phyloP scores from a whole-genome alignment of 2,888 invertebrate genomes.

The Eurois occulta region DNA sequence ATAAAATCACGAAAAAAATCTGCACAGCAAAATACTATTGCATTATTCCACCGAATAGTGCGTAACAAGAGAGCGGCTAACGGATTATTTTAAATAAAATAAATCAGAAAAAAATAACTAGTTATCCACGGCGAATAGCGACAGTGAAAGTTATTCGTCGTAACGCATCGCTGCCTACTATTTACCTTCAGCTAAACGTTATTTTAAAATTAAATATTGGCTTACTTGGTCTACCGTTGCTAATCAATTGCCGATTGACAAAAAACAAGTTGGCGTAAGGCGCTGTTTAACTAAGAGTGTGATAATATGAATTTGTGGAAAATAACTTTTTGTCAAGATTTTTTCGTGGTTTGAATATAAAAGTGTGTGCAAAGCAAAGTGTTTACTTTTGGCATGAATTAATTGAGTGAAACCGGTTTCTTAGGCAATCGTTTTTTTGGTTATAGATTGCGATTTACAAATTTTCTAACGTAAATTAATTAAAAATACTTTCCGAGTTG shows the following conservation, averaged over 20 bases:
- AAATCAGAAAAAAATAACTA: slow-evolving; percentile 67
- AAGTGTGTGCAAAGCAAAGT: slow-evolving; percentile 25
- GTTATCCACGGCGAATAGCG: slow-evolving; percentile 73
- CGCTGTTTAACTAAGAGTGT: slow-evolving; percentile 53
- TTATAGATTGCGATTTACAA: slow-evolving; percentile 19
- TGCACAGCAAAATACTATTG: slow-evolving; percentile 37
- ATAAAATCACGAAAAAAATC: slow-evolving; percentile 17
- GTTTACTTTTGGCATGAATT: slow-evolving; percentile 29
- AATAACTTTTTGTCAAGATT: slow-evolving; percentile 47
- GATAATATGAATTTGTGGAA: slow-evolving; percentile 58
- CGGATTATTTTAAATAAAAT: slow-evolving; percentile 64
- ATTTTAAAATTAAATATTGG: slow-evolving; percentile 79
- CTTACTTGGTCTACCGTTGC: slow-evolving; percentile 70
- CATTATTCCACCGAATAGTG: slow-evolving; percentile 62
- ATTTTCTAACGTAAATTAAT: slow-evolving; percentile 38
- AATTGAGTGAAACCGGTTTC: slow-evolving; percentile 52
- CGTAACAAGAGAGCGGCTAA: slow-evolving; percentile 68
- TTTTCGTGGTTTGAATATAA: slow-evolving; percentile 23
- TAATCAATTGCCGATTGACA: slow-evolving; percentile 72
- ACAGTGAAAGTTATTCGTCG: slow-evolving; percentile 81
- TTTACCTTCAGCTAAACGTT: slow-evolving; percentile 70
- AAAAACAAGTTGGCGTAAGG: slow-evolving; percentile 60
- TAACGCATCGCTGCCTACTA: slow-evolving; percentile 73
- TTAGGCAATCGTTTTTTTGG: slow-evolving; percentile 43
- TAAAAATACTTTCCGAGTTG: slow-evolving; percentile 22